phyloP scores from a whole-genome alignment of 64 coral and sea anemone genomes.

The Cladopsammia gracilis region DNA sequence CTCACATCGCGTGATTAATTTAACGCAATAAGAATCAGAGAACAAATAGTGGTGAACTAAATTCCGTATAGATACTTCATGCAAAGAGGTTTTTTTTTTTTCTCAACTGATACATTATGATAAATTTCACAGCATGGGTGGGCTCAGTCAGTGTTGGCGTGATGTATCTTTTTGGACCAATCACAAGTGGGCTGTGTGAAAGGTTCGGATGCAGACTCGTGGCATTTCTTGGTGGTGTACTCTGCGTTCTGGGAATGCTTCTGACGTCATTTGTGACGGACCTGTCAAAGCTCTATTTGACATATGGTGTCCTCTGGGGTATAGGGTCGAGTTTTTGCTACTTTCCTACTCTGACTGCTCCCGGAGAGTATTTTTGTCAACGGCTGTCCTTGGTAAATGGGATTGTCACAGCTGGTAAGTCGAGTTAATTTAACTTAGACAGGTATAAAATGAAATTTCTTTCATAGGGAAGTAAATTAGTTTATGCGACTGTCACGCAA shows the following conservation, averaged over 20 bases:
- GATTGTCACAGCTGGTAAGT: slow-evolving; percentile 88
- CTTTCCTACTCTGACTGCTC: slow-evolving; percentile 81
- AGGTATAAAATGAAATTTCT: no score
- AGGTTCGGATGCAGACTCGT: slow-evolving; percentile 69
- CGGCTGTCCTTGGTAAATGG: slow-evolving; percentile 86
- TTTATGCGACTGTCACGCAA: no score
- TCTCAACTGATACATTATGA: neutral
- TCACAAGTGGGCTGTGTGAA: slow-evolving; percentile 80
- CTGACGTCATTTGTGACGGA: slow-evolving; percentile 88
- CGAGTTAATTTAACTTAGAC: no score
- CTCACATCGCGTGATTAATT: no score
- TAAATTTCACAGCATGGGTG: slow-evolving; percentile 65
- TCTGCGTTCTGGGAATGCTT: slow-evolving; percentile 86
- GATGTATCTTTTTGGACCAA: slow-evolving; percentile 87
- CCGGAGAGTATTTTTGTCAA: slow-evolving; percentile 84
- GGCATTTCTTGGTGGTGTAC: slow-evolving; percentile 63
- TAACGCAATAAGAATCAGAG: no score
- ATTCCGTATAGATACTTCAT: no score
- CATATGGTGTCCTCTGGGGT: slow-evolving; percentile 89
- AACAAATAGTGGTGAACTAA: no score
- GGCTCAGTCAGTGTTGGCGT: slow-evolving; percentile 86
- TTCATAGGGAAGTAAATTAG: no score
- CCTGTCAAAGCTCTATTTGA: slow-evolving; percentile 79
- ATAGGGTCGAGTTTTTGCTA: slow-evolving; percentile 92
- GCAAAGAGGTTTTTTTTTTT: neutral